Evolutionary conservation across 2,888 invertebrate species (phyloP).

Genomic region (Harpalus rufipes): DNA sequence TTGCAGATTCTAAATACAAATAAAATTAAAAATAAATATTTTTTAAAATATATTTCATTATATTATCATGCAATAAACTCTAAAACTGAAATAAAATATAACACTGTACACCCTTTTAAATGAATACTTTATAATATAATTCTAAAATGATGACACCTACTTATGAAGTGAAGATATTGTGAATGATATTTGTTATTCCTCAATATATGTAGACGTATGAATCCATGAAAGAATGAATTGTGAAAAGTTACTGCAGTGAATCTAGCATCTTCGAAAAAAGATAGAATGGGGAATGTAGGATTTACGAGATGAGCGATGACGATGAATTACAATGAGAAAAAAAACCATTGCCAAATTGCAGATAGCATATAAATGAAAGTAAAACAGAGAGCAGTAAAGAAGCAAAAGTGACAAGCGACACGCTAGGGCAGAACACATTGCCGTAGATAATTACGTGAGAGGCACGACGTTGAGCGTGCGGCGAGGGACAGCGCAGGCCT

Average conservation of each 20-base stretch:
- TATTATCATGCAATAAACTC: conserved; percentile 22
- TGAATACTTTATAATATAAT: background rate
- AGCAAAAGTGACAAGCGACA: conserved; percentile 41
- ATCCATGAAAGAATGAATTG: conserved; percentile 8
- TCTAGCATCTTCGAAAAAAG: background rate
- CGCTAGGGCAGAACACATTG: conserved; percentile 31
- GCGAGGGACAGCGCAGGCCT: conserved; percentile 74
- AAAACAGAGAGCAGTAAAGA: conserved; percentile 48
- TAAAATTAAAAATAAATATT: conserved; percentile 54
- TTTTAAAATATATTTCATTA: background rate
- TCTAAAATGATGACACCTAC: conserved; percentile 35
- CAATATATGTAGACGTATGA: conserved; percentile 9
- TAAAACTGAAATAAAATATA: conserved; percentile 1
- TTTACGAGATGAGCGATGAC: background rate
- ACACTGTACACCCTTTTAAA: background rate
- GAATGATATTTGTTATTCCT: conserved; percentile 11
- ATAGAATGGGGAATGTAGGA: conserved; percentile 1
- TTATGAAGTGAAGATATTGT: conserved; percentile 16
- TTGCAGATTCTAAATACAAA: conserved; percentile 79
- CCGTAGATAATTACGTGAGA: conserved; percentile 61
- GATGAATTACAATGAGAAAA: conserved; percentile 7
- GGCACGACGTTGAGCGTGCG: conserved; percentile 63
- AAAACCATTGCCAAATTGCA: conserved; percentile 7
- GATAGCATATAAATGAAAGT: conserved; percentile 11
- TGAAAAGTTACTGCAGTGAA: background rate